These are phyloP conservation scores for Nephrotoma appendiculata DNA, from an alignment of 2,888 invertebrate species.

Conservation along the genomic window DNA sequence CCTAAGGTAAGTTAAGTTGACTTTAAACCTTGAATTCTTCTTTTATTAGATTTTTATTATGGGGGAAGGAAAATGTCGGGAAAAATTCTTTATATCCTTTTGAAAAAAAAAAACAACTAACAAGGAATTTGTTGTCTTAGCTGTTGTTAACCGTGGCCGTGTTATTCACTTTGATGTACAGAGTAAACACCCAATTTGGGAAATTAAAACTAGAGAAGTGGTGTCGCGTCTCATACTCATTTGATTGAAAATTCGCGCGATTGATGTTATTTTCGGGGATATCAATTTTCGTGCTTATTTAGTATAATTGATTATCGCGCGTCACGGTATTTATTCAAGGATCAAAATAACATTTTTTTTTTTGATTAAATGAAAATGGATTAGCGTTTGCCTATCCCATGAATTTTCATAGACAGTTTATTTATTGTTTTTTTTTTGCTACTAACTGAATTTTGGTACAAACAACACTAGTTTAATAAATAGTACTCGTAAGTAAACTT, in stretches of 20 bases:
- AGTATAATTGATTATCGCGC: neutral
- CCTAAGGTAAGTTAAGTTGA: neutral
- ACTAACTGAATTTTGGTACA: too few relatives aligned
- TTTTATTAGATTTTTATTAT: neutral
- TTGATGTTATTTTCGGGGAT: neutral
- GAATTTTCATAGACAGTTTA: neutral
- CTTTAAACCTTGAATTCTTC: neutral
- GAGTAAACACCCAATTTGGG: neutral
- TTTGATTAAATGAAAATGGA: neutral
- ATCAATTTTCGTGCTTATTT: neutral
- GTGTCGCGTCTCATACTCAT: neutral
- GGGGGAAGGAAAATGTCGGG: neutral
- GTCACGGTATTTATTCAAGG: neutral
- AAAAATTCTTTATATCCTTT: neutral
- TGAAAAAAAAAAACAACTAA: neutral
- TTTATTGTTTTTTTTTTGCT: neutral
- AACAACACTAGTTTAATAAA: too few relatives aligned
- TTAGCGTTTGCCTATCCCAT: neutral
- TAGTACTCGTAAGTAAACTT: too few relatives aligned
- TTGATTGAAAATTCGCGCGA: neutral
- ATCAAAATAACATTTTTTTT: neutral
- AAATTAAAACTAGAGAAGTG: neutral
- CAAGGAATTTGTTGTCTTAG: neutral
- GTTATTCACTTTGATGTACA: neutral
- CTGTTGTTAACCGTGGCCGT: neutral